phyloP scores from a whole-genome alignment of 1,140 invertebrate species.

The Dinothrombium tinctorium region DNA sequence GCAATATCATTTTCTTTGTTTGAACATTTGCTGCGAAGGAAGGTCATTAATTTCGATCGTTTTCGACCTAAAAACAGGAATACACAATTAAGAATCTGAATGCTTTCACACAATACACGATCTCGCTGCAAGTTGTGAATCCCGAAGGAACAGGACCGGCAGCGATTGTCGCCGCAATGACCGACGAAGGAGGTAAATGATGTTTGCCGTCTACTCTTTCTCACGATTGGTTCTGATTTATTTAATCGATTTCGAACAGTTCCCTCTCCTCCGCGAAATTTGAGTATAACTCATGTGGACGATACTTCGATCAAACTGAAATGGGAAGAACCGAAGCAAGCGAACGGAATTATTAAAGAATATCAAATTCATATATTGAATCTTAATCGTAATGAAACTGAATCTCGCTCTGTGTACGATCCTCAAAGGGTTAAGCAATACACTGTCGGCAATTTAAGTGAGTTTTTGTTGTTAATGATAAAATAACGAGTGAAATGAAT shows the following conservation, averaged over 20 bases:
- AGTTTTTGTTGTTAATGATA: background rate
- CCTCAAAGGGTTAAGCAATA: slow-evolving; percentile 9
- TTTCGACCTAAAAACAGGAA: slow-evolving; percentile 25
- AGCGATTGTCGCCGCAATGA: slow-evolving; percentile 44
- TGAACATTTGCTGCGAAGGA: background rate
- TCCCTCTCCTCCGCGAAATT: background rate
- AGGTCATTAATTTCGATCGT: background rate
- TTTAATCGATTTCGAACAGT: background rate
- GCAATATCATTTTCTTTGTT: background rate
- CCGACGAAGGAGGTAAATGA: slow-evolving; percentile 55
- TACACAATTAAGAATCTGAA: slow-evolving; percentile 41
- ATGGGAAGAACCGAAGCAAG: slow-evolving; percentile 46
- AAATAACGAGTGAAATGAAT: slow-evolving; percentile 2
- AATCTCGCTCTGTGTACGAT: background rate
- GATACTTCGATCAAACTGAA: slow-evolving; percentile 46
- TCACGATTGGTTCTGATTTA: slow-evolving; percentile 14
- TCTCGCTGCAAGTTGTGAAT: slow-evolving; percentile 49
- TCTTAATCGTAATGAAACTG: slow-evolving; percentile 13
- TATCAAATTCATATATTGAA: slow-evolving; percentile 16
- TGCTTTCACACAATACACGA: slow-evolving; percentile 45
- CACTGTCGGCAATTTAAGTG: slow-evolving; percentile 13
- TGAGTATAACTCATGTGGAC: slow-evolving; percentile 26
- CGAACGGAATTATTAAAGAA: slow-evolving; percentile 29
- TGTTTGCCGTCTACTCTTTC: no score
- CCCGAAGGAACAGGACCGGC: slow-evolving; percentile 42